These are phyloP conservation scores for Otolemur crassicaudatus DNA, from an alignment of 2,797 vertebrate genomes.

Conservation along the genomic window DNA sequence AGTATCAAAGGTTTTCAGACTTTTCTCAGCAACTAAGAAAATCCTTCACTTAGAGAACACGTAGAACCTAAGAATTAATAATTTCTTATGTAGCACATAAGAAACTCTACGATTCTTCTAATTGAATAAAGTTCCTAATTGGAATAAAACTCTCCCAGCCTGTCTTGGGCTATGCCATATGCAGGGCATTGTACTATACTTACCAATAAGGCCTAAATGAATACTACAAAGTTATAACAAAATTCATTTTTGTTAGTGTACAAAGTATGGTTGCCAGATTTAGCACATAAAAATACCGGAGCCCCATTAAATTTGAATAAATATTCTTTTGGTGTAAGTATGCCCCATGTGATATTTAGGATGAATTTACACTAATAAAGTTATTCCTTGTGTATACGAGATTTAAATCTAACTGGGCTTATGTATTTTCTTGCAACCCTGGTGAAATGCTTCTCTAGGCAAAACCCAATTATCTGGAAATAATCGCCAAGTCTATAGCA, in stretches of 20 bases:
- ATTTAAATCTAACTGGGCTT: background rate
- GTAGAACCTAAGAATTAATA: too few relatives aligned
- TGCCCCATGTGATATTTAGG: background rate
- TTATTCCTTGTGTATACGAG: background rate
- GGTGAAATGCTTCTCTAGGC: background rate
- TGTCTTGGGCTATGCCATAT: background rate
- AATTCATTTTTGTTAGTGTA: constrained; percentile 62
- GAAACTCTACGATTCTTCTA: constrained; percentile 60
- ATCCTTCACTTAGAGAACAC: background rate
- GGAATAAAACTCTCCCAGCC: constrained; percentile 60
- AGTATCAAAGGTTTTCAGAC: background rate
- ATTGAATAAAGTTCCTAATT: constrained; percentile 57
- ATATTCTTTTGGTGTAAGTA: background rate
- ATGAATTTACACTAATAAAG: background rate
- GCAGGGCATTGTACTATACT: background rate
- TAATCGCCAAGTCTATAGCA: background rate
- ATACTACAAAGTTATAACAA: constrained; percentile 37
- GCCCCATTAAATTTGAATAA: constrained; percentile 46
- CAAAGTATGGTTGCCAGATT: constrained; percentile 48
- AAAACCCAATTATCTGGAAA: background rate
- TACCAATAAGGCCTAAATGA: constrained; percentile 60
- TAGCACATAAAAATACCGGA: constrained; percentile 46
- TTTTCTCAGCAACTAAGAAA: background rate
- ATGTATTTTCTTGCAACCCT: background rate
- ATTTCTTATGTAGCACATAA: background rate